A percentile compares a stretch with the other conserved stretches of the same genome.
phyloP scores from a whole-genome alignment of 2,888 invertebrate genomes.

The Saturnia pavonia region DNA sequence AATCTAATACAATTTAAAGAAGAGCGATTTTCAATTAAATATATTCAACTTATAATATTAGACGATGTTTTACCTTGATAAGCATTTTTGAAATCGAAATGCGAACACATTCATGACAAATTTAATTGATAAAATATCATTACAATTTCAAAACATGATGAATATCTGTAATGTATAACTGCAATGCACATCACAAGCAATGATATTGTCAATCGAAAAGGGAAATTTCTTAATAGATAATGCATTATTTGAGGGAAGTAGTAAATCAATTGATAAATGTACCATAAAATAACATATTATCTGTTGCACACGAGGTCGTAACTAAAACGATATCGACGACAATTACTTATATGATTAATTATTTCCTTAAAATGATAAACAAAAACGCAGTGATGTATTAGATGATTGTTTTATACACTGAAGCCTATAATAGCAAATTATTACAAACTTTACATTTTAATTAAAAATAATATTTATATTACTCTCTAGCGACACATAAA shows the following conservation, averaged over 20 bases:
- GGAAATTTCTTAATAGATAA: constrained; percentile 16
- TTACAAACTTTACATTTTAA: background rate
- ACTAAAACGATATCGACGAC: constrained; percentile 26
- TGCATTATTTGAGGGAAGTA: constrained; percentile 30
- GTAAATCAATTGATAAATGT: constrained; percentile 38
- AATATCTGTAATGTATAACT: background rate
- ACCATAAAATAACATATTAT: constrained; percentile 40
- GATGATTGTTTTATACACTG: constrained; percentile 1
- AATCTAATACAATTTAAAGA: no score
- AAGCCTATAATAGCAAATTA: background rate
- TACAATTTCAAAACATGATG: background rate
- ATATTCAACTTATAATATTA: no score
- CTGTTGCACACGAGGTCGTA: constrained; percentile 24
- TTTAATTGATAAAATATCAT: background rate
- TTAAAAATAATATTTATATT: no score
- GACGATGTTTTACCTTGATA: background rate
- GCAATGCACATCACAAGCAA: background rate
- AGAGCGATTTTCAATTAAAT: no score
- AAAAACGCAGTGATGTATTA: constrained; percentile 29
- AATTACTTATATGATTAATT: constrained; percentile 41
- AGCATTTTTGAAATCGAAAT: background rate
- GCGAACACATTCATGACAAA: no score
- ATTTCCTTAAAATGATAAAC: constrained; percentile 34
- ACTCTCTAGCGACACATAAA: background rate
- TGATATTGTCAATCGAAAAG: constrained; percentile 1